phyloP scores from a whole-genome alignment of 2,797 vertebrate species.

The Furcifer pardalis region DNA sequence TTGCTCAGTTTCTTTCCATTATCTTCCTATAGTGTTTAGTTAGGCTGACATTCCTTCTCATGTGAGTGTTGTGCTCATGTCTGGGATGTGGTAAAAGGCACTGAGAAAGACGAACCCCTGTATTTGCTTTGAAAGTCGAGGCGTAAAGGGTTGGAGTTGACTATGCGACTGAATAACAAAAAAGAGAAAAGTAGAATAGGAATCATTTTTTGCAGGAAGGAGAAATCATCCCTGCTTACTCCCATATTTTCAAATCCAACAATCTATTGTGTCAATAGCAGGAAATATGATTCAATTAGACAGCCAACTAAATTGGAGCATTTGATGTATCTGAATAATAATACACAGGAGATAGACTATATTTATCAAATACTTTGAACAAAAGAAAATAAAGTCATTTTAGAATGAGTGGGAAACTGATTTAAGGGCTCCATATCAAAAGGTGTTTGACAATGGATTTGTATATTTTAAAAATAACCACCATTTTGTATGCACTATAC shows the following conservation, averaged over 20 bases:
- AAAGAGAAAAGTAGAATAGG: background rate
- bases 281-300: conserved; percentile 5
- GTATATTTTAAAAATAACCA: background rate
- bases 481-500: background rate
- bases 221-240: background rate
- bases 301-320: background rate
- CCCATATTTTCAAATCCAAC: background rate
- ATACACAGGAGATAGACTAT: background rate
- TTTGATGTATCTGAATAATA: conserved; percentile 15
- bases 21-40: background rate
- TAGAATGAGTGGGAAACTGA: background rate
- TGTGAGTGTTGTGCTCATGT: background rate
- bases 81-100: background rate
- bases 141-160: no score
- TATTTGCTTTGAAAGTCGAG: background rate
- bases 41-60: background rate
- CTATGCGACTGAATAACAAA: no score
- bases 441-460: background rate
- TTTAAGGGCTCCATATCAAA: background rate
- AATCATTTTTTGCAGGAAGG: background rate
- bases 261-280: background rate
- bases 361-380: conserved; percentile 17
- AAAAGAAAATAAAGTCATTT: conserved; percentile 13
- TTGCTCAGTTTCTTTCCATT: background rate
- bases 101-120: background rate